Evolutionary conservation across 2,888 invertebrate genomes (phyloP), one percentile per base, ranked within the genome.

Genomic region (Frankliniella fusca): DNA sequence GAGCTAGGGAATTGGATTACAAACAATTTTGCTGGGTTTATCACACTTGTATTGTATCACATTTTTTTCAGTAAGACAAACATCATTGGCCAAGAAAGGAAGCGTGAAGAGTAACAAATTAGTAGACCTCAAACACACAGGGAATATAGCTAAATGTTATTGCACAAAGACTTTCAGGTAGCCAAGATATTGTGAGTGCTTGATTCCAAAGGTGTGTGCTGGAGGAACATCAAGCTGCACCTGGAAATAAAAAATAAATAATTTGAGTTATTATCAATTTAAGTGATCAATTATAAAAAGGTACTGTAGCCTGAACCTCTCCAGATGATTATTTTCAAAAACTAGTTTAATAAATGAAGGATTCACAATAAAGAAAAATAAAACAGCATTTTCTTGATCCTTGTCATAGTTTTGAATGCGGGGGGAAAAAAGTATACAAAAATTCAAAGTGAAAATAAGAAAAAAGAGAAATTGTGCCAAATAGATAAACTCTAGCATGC

Each of bases 161-260:
- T n/a, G 70, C 27, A 76, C 70, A 27, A 76, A 76, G 27, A 76
- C 70, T 27, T 76, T 90, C 80, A 91, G 86, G 85, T 90, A 89
- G 80, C 93, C 93, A 86, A 91, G 90, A 86, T 93, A 93, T 27
- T 92, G 94, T n/a, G 95, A 96, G 88, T 96, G 96, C 88, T 93
- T 94, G 86, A 96, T 96, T 85, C 96, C 96, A 86, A 96, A 96
- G 84, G 94, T 94, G 86, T 93, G 93, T 65, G 93, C 91, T 83
- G 92, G 92, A 84, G 92, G 90, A 85, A 90, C 89, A 84, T 93
- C 92, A 84, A 93, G 90, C 85, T 90, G 89, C 82, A 92, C 91
- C 93, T 94, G 87, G 84, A 89, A 88, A 82, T 84, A 86, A 80
- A 38, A 3, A 38, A 38, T 3, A 2, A 38, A 38, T 38, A 5